Conservation (phyloP, 2,888 invertebrate species). For the Synanthedon myopaeformis region DNA sequence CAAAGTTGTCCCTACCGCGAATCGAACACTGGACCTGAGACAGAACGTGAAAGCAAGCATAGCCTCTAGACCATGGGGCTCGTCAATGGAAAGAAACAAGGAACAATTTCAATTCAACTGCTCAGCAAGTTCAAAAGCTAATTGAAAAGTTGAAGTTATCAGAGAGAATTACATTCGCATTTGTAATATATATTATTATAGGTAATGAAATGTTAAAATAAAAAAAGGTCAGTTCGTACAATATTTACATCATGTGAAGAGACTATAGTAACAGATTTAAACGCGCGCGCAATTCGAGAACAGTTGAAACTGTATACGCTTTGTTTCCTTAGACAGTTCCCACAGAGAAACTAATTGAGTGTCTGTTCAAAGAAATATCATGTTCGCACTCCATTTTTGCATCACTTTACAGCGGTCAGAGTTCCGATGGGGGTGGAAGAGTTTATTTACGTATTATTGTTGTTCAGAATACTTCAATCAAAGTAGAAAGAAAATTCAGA, state of each 20-base stretch:
- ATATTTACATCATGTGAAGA: constrained; percentile 7
- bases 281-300: constrained; percentile 35
- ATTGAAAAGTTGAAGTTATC: too few relatives aligned
- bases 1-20: too few relatives aligned
- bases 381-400: constrained; percentile 47
- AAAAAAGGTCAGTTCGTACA: not conserved
- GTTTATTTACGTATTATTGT: too few relatives aligned
- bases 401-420: constrained; percentile 24
- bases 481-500: too few relatives aligned
- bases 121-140: too few relatives aligned
- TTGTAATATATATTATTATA: not conserved
- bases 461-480: too few relatives aligned
- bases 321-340: constrained; percentile 66
- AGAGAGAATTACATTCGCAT: too few relatives aligned
- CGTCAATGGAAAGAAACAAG: too few relatives aligned
- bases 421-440: not conserved
- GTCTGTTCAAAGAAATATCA: constrained; percentile 57
- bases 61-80: too few relatives aligned
- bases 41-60: too few relatives aligned
- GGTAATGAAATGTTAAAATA: not conserved
- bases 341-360: constrained; percentile 62
- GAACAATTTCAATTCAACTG: too few relatives aligned
- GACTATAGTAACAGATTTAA: constrained; percentile 21
- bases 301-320: constrained; percentile 61
- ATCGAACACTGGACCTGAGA: too few relatives aligned